Base-by-base conservation (phyloP, 2,797 vertebrate species). In the Spinus pinus region DNA sequence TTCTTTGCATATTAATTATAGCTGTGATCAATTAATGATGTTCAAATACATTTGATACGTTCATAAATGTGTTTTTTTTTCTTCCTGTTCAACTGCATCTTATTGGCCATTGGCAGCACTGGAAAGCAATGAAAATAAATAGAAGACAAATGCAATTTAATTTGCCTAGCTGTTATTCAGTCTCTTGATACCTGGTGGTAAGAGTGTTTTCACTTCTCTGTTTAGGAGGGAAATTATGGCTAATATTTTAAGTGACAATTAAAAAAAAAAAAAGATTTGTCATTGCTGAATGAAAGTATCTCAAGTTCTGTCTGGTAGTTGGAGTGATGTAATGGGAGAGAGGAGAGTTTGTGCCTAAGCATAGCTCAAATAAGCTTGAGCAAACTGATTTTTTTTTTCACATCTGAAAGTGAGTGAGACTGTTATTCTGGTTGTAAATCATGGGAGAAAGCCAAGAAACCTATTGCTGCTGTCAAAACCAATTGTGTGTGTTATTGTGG, bases 341-440 rank as follows among this genome's bases (percentile, higher is more conserved):
- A 44, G 53, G 33, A 56, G 51, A 78, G 42, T 58, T 94, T 88
- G 33, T 90, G 80, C 37, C 73, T 89, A 94, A 91, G 53, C 57
- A 35, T 33, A 54, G 51, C 50, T 96, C 71, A 93, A 92, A 86
- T 65, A 61, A 89, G 56, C 71, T 90, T 92, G 42, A 90, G 25
- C 66, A 70, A 82, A 61, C 49, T 49, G 41, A 30, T 35, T 15
- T 15, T 41, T 41, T 79, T 89, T 74, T 83, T 9, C 3, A 30
- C 37, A 24, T 88, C 57, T 79, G 33, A 60, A 72, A 82, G 24
- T 61, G 69, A 70, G 79, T 21, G 62, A 61, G 50, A 42, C 37
- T 82, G 16, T 72, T 90, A 53, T 24, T 81, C 25, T 57, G 49
- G 23, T 83, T 80, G 53, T 69, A 88, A 88, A 82, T 93, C 19